Conservation (phyloP, 2,888 invertebrate species). For the Folsomia candida region DNA sequence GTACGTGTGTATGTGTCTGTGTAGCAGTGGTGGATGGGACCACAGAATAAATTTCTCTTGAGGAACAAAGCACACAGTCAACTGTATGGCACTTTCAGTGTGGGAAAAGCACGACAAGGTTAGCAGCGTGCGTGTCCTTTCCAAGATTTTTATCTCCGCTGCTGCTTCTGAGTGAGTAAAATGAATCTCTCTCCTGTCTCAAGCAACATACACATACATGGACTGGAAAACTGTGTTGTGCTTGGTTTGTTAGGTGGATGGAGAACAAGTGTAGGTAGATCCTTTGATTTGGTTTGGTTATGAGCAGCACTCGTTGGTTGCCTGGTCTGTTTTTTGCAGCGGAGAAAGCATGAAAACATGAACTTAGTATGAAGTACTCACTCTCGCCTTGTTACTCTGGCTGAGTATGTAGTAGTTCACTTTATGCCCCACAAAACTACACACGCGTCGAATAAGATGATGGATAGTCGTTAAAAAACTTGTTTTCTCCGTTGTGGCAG, state of each 20-base stretch:
- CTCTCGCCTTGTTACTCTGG: not conserved
- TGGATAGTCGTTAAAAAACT: slow-evolving; percentile 12
- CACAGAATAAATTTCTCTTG: slow-evolving; percentile 2
- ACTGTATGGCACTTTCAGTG: not conserved
- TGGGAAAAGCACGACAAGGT: not conserved
- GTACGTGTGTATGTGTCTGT: not conserved
- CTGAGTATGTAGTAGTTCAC: not conserved
- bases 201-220: not conserved
- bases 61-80: slow-evolving; percentile 3
- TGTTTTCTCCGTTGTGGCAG: not conserved
- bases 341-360: not conserved
- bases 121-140: slow-evolving; percentile 4
- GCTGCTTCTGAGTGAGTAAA: not conserved
- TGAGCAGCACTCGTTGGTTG: not conserved
- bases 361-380: not conserved
- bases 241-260: not conserved
- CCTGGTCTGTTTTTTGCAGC: not conserved
- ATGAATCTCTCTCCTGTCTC: not conserved
- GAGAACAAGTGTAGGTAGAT: not conserved
- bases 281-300: not conserved
- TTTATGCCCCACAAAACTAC: not conserved
- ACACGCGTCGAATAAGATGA: slow-evolving; percentile 8
- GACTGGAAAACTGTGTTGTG: not conserved
- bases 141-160: not conserved
- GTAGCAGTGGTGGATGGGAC: not conserved